Conservation (phyloP, 2,888 invertebrate genomes). For the Pogonocherus hispidulus region DNA sequence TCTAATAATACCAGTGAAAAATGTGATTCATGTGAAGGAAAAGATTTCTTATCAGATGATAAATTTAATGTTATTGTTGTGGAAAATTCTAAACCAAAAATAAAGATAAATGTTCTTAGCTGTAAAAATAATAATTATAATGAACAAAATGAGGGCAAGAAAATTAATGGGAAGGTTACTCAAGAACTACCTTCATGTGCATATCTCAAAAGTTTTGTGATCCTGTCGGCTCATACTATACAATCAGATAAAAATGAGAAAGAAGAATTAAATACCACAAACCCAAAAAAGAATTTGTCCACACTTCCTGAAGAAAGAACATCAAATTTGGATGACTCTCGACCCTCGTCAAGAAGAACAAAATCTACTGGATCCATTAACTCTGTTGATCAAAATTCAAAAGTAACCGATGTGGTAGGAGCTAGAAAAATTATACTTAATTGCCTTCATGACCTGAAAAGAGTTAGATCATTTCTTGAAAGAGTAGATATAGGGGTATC, state of each 20-base stretch:
- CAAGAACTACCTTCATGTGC: neutral
- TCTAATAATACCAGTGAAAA: too few species aligned
- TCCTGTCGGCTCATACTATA: slow-evolving; percentile 14
- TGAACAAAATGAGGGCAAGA: neutral
- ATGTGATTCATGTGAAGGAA: neutral
- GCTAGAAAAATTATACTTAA: slow-evolving; percentile 50
- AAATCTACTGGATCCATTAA: slow-evolving; percentile 38
- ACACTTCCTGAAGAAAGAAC: slow-evolving; percentile 7
- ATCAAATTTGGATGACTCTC: slow-evolving; percentile 12
- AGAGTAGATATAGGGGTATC: slow-evolving; percentile 11
- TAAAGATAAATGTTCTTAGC: neutral
- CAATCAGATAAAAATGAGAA: neutral
- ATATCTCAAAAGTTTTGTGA: neutral
- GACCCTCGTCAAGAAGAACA: slow-evolving; percentile 28
- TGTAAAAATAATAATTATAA: neutral
- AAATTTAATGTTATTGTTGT: neutral
- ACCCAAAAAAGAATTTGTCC: neutral
- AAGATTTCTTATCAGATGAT: neutral
- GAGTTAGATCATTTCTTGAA: slow-evolving; percentile 43
- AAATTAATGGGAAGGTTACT: neutral
- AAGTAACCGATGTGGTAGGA: slow-evolving; percentile 47
- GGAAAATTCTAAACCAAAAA: neutral
- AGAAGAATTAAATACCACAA: neutral
- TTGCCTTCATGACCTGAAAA: slow-evolving; percentile 50
- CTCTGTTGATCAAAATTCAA: slow-evolving; percentile 17